Evolutionary conservation across 2,113 vertebrate genomes (phyloP).

Genomic region (Pangasianodon hypophthalmus): DNA sequence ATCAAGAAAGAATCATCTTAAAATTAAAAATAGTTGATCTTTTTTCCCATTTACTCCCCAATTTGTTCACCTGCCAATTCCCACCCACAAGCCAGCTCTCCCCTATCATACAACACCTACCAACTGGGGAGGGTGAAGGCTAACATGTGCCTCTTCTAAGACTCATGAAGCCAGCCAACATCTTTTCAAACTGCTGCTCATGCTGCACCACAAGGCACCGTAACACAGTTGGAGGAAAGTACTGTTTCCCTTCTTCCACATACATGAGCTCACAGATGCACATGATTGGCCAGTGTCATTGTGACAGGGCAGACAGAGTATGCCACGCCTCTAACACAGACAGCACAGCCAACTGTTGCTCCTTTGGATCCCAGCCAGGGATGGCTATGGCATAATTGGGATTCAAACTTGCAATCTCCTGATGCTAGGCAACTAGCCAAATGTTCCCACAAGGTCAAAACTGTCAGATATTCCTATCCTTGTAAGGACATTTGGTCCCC

Average conservation of each 20-base stretch:
- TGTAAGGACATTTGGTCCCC: not conserved
- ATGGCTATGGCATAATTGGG: not conserved
- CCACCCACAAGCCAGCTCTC: not conserved
- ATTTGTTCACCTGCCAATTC: not conserved
- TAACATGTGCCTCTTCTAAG: not conserved
- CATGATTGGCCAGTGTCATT: not conserved
- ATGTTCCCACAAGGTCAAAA: not conserved
- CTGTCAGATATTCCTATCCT: not conserved
- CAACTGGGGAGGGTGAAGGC: not conserved
- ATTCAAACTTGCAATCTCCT: not conserved
- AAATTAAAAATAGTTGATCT: not conserved
- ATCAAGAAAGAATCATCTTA: not conserved
- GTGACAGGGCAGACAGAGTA: not conserved
- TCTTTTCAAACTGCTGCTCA: not conserved
- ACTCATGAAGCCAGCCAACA: not conserved
- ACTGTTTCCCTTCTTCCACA: not conserved
- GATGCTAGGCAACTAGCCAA: not conserved
- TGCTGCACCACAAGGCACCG: not conserved
- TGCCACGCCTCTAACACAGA: not conserved
- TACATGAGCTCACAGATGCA: not conserved
- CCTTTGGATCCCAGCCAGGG: not conserved
- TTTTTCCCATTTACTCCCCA: not conserved
- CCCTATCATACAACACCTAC: not conserved
- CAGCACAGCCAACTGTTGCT: not conserved
- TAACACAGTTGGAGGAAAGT: not conserved